Evolutionary conservation across 2,888 invertebrate genomes (phyloP).

Genomic region (Stratiomys singularior): DNA sequence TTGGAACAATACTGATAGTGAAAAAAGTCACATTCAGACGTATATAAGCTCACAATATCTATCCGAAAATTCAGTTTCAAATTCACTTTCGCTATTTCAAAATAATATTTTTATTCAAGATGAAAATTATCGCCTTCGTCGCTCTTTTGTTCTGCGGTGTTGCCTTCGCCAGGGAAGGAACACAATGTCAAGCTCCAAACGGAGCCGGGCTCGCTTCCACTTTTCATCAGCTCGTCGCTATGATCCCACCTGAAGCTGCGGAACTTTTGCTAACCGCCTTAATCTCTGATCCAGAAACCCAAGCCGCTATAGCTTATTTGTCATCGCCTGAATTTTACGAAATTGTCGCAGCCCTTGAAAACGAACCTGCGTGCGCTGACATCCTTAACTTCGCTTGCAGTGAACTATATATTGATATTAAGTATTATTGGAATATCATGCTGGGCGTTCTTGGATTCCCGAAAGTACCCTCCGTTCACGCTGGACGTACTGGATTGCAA

Average conservation of each 20-base stretch:
- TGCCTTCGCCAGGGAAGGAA: too few relatives aligned
- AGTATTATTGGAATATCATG: conserved; percentile 47
- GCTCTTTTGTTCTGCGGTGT: too few relatives aligned
- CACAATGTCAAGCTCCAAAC: conserved; percentile 46
- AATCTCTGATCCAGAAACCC: conserved; percentile 47
- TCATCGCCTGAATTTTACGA: conserved; percentile 35
- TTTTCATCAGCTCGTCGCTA: conserved; percentile 3
- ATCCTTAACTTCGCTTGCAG: conserved; percentile 44
- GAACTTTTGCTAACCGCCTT: conserved; percentile 38
- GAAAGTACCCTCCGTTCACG: conserved; percentile 8
- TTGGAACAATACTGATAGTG: too few relatives aligned
- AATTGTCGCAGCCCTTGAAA: conserved; percentile 36
- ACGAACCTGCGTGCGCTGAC: neutral
- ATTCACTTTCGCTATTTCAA: too few relatives aligned
- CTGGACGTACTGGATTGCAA: conserved; percentile 26
- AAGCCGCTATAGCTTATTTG: too few relatives aligned
- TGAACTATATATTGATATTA: conserved; percentile 43
- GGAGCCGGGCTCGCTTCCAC: conserved; percentile 47
- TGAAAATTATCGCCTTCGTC: neutral
- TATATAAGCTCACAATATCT: too few relatives aligned
- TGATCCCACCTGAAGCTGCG: conserved; percentile 40
- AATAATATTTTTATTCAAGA: neutral
- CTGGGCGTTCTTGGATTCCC: conserved; percentile 46
- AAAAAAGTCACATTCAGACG: too few relatives aligned
- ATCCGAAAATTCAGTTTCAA: too few relatives aligned